Base-by-base conservation (phyloP, 1,140 invertebrate genomes). In the Leptinotarsa undecemlineata region DNA sequence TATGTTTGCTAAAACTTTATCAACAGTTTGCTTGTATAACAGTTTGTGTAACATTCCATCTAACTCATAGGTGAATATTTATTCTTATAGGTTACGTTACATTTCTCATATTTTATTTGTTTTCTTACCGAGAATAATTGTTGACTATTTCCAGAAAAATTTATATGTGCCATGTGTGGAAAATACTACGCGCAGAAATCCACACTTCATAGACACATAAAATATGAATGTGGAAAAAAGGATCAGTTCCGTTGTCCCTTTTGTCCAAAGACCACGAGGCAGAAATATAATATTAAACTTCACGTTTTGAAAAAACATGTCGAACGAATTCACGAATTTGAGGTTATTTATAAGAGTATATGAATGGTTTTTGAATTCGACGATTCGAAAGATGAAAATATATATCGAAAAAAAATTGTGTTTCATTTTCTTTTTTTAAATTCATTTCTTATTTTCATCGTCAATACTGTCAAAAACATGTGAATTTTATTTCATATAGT, bases 181-280 rank as follows among this genome's bases (percentile, higher is more conserved):
- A 80, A 66, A 70, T 11, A 23, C 2, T 81, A 81, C 67, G 26
- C 6, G 33, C 57, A 78, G 6, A 76, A 77, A 42, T 68, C 75
- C 3, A 72, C 75, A 2, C 74, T 79, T 17, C 73, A 71, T 20
- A 68, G 79, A 21, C 91, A 92, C 80, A 84, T 89, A 74, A 87
- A 87, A 51, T 88, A 90, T 75, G 90, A 92, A 76, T 92, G 91
- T 74, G 90, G 90, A 0, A 88, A 91, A 69, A 84, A 86, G 61
- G 84, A 86, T 8, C 80, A 81, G 71, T 88, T 87, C 77, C 77
- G 80, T 20, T 89, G 88, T 77, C 79, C 82, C 1, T 76, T 67
- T 73, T 79, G 78, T 62, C 62, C 73, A 14, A 75, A 73, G 42
- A 74, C 48, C 19, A 87, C 86, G 77, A 79, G 80, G 23, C 82